A percentile compares a stretch with the other conserved stretches of the same genome.
Evolutionary conservation across 2,888 invertebrate species (phyloP).

Genomic region (Electrophaes corylata): DNA sequence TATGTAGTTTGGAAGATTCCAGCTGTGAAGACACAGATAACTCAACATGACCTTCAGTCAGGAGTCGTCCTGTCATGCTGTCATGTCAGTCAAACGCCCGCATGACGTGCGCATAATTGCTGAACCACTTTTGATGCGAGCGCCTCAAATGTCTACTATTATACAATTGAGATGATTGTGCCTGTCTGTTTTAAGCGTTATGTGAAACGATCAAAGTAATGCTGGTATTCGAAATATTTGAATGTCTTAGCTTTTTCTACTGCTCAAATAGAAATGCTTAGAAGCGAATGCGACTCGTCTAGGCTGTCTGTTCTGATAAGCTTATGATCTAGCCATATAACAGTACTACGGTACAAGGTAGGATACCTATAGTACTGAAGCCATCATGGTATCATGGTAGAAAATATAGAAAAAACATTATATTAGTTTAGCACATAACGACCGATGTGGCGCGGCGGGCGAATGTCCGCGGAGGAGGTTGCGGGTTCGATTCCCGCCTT

Average conservation of each 20-base stretch:
- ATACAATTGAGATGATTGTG: conserved; percentile 17
- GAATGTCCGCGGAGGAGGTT: too few species aligned
- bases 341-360: too few species aligned
- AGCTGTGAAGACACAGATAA: neutral
- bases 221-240: neutral
- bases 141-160: conserved; percentile 14
- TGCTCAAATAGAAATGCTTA: too few species aligned
- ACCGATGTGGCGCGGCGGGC: too few species aligned
- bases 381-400: too few species aligned
- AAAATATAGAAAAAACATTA: too few species aligned
- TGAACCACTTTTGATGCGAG: conserved; percentile 15
- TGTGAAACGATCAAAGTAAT: neutral
- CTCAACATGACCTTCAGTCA: conserved; percentile 8
- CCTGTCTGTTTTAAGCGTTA: conserved; percentile 2
- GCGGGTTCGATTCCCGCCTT: too few species aligned
- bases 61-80: conserved; percentile 15
- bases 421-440: too few species aligned
- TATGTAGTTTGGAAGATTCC: neutral
- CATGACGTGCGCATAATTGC: conserved; percentile 23
- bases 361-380: too few species aligned
- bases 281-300: too few species aligned
- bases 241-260: neutral
- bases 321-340: too few species aligned
- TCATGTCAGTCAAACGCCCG: conserved; percentile 22
- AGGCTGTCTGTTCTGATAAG: too few species aligned